Evolutionary conservation across 1,140 invertebrate genomes (phyloP).

Genomic region (Alviniconcha marisindica): DNA sequence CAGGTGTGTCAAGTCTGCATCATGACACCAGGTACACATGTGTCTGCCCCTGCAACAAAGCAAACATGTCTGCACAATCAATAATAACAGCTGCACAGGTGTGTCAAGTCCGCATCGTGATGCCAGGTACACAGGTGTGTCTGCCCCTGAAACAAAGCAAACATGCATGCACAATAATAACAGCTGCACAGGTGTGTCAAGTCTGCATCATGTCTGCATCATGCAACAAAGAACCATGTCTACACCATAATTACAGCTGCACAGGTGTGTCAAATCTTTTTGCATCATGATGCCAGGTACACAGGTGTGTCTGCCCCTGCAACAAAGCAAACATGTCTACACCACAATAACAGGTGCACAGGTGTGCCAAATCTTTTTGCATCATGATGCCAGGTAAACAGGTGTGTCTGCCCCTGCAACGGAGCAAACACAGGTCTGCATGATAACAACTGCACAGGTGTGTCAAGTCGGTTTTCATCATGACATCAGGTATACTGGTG

Average conservation of each 20-base stretch:
- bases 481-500: slow-evolving; percentile 71
- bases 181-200: not conserved
- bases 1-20: too few relatives aligned
- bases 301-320: slow-evolving; percentile 76
- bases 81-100: too few relatives aligned
- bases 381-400: slow-evolving; percentile 60
- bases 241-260: not conserved
- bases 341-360: not conserved
- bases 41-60: too few relatives aligned
- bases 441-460: not conserved
- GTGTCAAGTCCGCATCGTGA: too few relatives aligned
- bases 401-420: slow-evolving; percentile 76
- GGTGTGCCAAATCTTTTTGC: not conserved
- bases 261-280: too few relatives aligned
- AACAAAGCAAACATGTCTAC: too few relatives aligned
- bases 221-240: not conserved
- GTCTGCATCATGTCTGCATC: not conserved
- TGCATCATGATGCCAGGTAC: slow-evolving; percentile 76
- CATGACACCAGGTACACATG: too few relatives aligned
- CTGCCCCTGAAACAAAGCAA: slow-evolving; percentile 75
- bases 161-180: too few relatives aligned
- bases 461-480: not conserved
- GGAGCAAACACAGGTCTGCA: too few relatives aligned
- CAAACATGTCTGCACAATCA: too few relatives aligned
- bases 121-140: slow-evolving; percentile 73